A percentile compares a stretch with the other conserved stretches of the same genome.
phyloP scores from a whole-genome alignment of 2,888 invertebrate species.

The Platerodrilus igneus region DNA sequence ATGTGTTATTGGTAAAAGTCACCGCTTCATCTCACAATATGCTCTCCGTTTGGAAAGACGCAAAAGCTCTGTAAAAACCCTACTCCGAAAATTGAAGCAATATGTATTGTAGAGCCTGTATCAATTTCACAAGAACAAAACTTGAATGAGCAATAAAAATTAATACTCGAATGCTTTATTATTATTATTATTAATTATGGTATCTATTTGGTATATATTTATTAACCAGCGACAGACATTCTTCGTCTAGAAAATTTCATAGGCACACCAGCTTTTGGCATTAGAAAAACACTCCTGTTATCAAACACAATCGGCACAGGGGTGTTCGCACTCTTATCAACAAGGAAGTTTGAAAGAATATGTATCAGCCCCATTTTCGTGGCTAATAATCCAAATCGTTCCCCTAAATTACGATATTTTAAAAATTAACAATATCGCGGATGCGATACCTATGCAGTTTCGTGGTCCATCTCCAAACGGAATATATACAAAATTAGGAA shows the following conservation, averaged over 20 bases:
- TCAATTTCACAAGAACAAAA: too few relatives aligned
- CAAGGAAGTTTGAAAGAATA: conserved; percentile 21
- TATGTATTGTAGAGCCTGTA: too few relatives aligned
- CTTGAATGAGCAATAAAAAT: too few relatives aligned
- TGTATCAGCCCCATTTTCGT: conserved; percentile 23
- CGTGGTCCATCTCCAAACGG: conserved; percentile 20
- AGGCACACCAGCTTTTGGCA: conserved; percentile 15
- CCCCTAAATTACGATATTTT: conserved; percentile 20
- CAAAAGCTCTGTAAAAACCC: too few relatives aligned
- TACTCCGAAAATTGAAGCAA: too few relatives aligned
- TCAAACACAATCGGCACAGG: conserved; percentile 16
- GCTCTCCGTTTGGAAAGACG: too few relatives aligned
- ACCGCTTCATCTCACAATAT: too few relatives aligned
- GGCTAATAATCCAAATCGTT: conserved; percentile 23
- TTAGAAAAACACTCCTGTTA: conserved; percentile 17
- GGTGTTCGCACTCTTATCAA: conserved; percentile 15
- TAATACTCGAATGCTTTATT: too few relatives aligned
- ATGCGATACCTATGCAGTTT: conserved; percentile 19
- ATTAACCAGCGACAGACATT: too few relatives aligned
- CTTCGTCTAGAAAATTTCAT: conserved; percentile 16
- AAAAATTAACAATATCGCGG: not conserved
- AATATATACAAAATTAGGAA: conserved; percentile 7
- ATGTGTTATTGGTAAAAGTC: too few relatives aligned
- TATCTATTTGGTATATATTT: too few relatives aligned
- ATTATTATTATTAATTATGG: too few relatives aligned